A percentile compares a stretch with the other conserved stretches of the same genome.
Evolutionary conservation across 2,113 vertebrate genomes (phyloP).

Genomic region (Callorhinus ursinus): DNA sequence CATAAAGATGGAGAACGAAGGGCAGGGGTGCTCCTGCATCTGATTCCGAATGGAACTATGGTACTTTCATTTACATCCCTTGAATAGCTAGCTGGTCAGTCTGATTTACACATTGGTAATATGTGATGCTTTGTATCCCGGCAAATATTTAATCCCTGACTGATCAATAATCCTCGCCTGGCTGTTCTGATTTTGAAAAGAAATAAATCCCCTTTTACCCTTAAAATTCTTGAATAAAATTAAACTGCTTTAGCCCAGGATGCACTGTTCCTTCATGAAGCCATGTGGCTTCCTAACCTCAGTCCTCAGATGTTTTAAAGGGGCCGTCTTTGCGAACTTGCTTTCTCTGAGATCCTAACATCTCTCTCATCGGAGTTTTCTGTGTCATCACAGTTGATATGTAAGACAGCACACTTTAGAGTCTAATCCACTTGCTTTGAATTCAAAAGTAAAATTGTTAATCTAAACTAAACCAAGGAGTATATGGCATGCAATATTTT

Average conservation of each 20-base stretch:
- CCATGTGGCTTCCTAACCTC: constrained; percentile 25
- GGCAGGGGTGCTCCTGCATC: background rate
- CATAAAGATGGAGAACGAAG: background rate
- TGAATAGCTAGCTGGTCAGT: constrained; percentile 50
- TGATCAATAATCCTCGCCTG: constrained; percentile 60
- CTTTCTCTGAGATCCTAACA: background rate
- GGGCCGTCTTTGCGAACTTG: background rate
- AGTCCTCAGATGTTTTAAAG: constrained; percentile 33
- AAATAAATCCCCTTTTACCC: constrained; percentile 51
- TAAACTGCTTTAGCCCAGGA: constrained; percentile 28
- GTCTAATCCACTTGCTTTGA: background rate
- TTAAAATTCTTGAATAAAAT: constrained; percentile 55
- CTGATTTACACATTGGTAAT: constrained; percentile 46
- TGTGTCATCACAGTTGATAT: background rate
- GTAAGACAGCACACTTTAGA: background rate
- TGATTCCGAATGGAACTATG: background rate
- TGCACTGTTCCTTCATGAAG: background rate
- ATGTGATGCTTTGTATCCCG: background rate
- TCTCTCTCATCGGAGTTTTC: background rate
- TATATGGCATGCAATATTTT: background rate
- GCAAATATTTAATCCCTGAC: constrained; percentile 60
- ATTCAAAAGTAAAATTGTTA: constrained; percentile 28
- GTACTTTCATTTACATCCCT: constrained; percentile 48
- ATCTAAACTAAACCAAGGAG: background rate
- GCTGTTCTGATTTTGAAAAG: constrained; percentile 32